phyloP scores from a whole-genome alignment of 2,797 vertebrate genomes.

The Scleropages formosus region DNA sequence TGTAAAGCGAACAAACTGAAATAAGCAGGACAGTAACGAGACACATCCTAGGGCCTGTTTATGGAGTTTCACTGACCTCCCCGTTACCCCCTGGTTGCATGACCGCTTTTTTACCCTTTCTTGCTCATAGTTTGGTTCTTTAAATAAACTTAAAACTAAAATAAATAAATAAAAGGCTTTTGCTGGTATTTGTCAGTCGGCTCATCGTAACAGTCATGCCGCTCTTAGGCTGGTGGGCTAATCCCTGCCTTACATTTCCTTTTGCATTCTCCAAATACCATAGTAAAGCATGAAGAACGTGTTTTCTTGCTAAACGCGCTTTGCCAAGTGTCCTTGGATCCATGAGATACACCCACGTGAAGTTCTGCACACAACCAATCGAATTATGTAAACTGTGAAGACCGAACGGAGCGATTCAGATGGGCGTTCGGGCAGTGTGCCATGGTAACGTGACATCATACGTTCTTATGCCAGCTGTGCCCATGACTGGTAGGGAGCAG shows the following conservation, averaged over 20 bases:
- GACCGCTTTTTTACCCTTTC: neutral
- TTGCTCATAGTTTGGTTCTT: constrained; percentile 4
- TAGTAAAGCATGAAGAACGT: neutral
- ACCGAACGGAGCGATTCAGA: no score
- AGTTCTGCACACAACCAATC: constrained; percentile 13
- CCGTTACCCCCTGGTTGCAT: neutral
- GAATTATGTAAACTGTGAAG: neutral
- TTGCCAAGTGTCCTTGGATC: neutral
- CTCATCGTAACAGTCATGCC: neutral
- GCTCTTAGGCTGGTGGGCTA: no score
- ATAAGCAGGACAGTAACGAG: no score
- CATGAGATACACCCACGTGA: neutral
- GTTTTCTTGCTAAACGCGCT: neutral
- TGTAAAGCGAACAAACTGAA: no score
- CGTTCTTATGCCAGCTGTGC: no score
- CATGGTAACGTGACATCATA: no score
- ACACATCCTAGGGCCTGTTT: no score
- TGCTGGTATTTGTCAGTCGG: neutral
- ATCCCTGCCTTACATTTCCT: neutral
- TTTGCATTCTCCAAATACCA: neutral
- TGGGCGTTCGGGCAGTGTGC: no score
- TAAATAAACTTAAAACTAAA: neutral
- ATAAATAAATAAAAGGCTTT: no score
- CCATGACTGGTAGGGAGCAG: no score
- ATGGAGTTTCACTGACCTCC: neutral